Evolutionary conservation across 2,888 invertebrate genomes (phyloP), one percentile per base, ranked within the genome.

Genomic region (Caenorhabditis doughertyi): DNA sequence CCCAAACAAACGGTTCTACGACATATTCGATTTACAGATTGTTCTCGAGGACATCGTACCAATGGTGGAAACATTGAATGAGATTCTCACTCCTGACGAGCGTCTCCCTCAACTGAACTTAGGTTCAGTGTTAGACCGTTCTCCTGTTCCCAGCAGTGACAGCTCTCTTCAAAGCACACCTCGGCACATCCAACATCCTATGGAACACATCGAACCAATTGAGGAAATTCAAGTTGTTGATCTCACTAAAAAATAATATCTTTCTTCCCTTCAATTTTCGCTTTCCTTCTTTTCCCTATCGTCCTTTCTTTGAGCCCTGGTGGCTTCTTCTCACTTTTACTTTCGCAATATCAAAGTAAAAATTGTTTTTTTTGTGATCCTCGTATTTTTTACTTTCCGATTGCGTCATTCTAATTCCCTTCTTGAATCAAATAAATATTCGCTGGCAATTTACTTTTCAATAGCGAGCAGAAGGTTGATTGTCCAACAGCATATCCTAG

Each of bases 21-120:
- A 3, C 39, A 13, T 23, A 44, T 1, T 16, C 4, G 1, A 9
- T 49, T 74, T 81, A 8, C 62, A 90, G 88, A 47, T 80, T 11
- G 58, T 85, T 0, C 82, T 90, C 18, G 85, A 85, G 47, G 89
- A 90, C 32, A 72, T 90, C 8, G 83, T 87, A 7, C 85, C 87
- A 16, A 77, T 81, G 8, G 83, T 87, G 3, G 86, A 89, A 68
- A 85, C 85, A 0, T 71, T 90, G 13, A 90, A 90, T 67, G 87
- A 89, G 60, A 72, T 90, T n/a, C 79, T 90, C 9, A 77, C 84
- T 0, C 84, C 84, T 0, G 79, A 83, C n/a, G 86, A 89, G 3
- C 88, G 88, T n/a, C 84, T 90, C 11, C 88, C 89, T 1, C 71
- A 79, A 16, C 73, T 90, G 25, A 81, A 87, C 25, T 81, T 87